Evolutionary conservation across 2,888 invertebrate species (phyloP).

Genomic region (Drosophila trichaetosa): DNA sequence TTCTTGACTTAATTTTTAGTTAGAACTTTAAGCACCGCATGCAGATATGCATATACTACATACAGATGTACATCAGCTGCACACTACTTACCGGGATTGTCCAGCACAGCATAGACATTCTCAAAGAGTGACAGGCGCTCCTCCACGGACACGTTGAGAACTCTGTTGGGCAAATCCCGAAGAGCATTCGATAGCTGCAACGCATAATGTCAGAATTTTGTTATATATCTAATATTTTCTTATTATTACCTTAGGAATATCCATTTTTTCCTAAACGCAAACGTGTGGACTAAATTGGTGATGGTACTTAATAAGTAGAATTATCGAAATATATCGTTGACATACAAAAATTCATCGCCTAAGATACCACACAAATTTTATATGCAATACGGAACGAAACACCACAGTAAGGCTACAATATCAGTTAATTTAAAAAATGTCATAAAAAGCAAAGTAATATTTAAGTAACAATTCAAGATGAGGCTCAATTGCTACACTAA

Average conservation of each 20-base stretch:
- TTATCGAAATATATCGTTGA: conserved; percentile 1
- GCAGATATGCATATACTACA: neutral
- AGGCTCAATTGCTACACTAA: neutral
- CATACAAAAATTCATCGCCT: neutral
- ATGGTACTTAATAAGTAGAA: conserved; percentile 1
- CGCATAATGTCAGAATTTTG: neutral
- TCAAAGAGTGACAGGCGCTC: conserved; percentile 82
- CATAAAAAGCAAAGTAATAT: neutral
- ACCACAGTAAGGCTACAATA: neutral
- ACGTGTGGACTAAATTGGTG: conserved; percentile 34
- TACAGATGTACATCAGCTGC: conserved; percentile 9
- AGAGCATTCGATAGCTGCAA: conserved; percentile 84
- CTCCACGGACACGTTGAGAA: conserved; percentile 79
- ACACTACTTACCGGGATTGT: conserved; percentile 89
- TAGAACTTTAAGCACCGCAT: neutral
- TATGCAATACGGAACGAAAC: neutral
- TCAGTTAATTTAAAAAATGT: neutral
- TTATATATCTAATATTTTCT: neutral
- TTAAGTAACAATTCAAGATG: neutral
- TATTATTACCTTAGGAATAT: conserved; percentile 45
- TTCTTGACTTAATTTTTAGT: neutral
- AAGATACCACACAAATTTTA: neutral
- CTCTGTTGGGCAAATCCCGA: conserved; percentile 84
- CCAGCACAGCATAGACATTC: conserved; percentile 86
- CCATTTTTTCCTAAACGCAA: conserved; percentile 50